Evolutionary conservation across 1,140 invertebrate species (phyloP).

Genomic region (Oryzaephilus surinamensis): DNA sequence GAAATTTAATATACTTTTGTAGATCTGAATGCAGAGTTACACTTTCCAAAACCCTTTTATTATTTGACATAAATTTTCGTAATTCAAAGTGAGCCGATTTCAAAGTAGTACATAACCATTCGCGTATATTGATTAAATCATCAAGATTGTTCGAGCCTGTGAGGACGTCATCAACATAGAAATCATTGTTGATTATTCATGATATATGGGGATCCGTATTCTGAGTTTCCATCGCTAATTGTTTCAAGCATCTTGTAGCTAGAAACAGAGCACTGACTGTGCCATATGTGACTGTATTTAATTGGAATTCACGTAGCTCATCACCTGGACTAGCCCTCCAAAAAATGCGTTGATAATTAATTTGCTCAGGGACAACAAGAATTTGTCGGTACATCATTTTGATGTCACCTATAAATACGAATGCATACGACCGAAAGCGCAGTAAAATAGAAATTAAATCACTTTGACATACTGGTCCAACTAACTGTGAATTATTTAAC

Average conservation of each 20-base stretch:
- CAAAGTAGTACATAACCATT: constrained; percentile 12
- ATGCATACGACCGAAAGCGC: constrained; percentile 22
- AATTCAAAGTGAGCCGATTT: constrained; percentile 15
- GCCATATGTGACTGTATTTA: constrained; percentile 31
- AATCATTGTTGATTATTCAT: constrained; percentile 27
- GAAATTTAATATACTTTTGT: constrained; percentile 11
- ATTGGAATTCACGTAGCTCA: constrained; percentile 15
- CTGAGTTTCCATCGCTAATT: constrained; percentile 22
- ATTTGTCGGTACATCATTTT: constrained; percentile 36
- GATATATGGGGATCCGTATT: constrained; percentile 17
- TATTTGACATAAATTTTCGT: too few species aligned
- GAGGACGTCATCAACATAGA: constrained; percentile 39
- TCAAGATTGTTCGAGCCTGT: constrained; percentile 22
- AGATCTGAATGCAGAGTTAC: too few species aligned
- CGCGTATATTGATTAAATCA: constrained; percentile 9
- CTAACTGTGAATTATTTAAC: constrained; percentile 21
- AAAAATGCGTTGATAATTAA: constrained; percentile 30
- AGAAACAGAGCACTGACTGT: constrained; percentile 28
- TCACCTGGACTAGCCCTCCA: constrained; percentile 23
- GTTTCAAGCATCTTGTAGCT: constrained; percentile 27
- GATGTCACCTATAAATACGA: constrained; percentile 32
- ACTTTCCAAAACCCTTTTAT: too few species aligned
- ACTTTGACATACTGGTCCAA: constrained; percentile 26
- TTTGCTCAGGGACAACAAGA: constrained; percentile 22
- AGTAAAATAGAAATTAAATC: constrained; percentile 26